Percentiles rank a stretch among this genome's conserved stretches.
Evolutionary conservation across 1,140 invertebrate species (phyloP).

Genomic region (Brachionus manjavacas): DNA sequence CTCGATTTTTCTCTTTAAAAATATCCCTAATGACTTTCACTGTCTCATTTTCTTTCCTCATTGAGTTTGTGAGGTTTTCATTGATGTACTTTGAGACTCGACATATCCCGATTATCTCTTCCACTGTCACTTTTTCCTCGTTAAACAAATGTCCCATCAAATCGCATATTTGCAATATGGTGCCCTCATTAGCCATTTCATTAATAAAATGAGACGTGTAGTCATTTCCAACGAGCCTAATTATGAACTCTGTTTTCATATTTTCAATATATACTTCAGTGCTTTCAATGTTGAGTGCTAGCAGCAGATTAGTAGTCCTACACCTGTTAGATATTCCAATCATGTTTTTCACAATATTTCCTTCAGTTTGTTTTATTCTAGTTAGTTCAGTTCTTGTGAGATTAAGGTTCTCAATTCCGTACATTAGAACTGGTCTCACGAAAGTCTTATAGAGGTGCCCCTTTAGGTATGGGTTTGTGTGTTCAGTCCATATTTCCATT

Average conservation of each 20-base stretch:
- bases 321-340: not conserved
- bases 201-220: not conserved
- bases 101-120: too few relatives aligned
- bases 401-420: slow-evolving; percentile 2
- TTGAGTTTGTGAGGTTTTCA: too few relatives aligned
- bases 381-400: not conserved
- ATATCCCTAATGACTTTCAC: too few relatives aligned
- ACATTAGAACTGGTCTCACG: not conserved
- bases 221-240: not conserved
- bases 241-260: not conserved
- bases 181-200: not conserved
- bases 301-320: not conserved
- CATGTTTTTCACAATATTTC: not conserved
- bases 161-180: too few relatives aligned
- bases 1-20: too few relatives aligned
- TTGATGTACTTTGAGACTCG: too few relatives aligned
- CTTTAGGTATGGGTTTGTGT: too few relatives aligned
- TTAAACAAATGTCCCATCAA: too few relatives aligned
- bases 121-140: too few relatives aligned
- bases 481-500: too few relatives aligned
- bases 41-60: too few relatives aligned
- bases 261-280: not conserved
- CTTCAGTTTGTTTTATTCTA: not conserved
- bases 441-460: not conserved
- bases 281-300: not conserved